These are phyloP conservation scores for Chrysaora quinquecirrha DNA, from an alignment of 30 jellyfish, hydroid and myxozoan species.

Conservation along the genomic window DNA sequence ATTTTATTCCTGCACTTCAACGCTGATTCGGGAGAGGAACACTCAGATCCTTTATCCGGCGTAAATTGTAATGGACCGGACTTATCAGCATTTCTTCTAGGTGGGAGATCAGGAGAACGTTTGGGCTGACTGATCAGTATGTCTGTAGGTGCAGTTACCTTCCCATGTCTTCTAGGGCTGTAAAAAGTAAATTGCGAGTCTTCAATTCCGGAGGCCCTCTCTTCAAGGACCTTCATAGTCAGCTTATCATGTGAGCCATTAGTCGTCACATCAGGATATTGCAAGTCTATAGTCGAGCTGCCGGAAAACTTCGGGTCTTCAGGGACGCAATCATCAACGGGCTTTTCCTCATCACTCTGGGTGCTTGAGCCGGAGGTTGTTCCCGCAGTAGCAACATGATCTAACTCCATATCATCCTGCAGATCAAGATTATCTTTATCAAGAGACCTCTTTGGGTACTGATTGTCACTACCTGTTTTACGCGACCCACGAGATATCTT, in stretches of 20 bases:
- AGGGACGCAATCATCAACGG: not conserved
- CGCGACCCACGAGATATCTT: not conserved
- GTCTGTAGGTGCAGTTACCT: not conserved
- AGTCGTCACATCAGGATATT: not conserved
- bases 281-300: not conserved
- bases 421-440: not conserved
- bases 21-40: not conserved
- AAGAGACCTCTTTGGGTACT: not conserved
- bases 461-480: too few species aligned
- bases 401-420: not conserved
- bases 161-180: not conserved
- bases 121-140: not conserved
- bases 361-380: constrained; percentile 2
- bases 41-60: not conserved
- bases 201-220: not conserved
- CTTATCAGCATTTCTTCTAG: too few species aligned
- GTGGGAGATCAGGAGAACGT: not conserved
- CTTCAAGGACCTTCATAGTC: not conserved
- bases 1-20: not conserved
- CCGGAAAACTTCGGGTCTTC: not conserved
- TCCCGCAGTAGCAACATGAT: not conserved
- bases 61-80: too few species aligned
- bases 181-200: not conserved
- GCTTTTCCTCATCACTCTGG: not conserved
- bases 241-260: not conserved